These are phyloP conservation scores for Cantharis rufa DNA, from an alignment of 2,888 invertebrate species.

Conservation along the genomic window DNA sequence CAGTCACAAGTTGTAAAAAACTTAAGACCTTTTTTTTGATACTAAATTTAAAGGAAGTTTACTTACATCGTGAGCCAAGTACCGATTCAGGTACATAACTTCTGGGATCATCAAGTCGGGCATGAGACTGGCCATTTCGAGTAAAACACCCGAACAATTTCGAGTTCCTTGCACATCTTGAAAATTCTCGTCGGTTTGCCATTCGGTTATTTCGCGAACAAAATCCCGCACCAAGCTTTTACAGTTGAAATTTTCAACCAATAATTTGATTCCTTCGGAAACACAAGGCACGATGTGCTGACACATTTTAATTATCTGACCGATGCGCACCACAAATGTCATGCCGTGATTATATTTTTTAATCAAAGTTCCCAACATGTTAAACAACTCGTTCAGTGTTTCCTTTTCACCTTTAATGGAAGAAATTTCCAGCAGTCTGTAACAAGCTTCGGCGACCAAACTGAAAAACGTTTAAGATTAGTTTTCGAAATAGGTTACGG, in stretches of 20 bases:
- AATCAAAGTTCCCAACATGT: constrained; percentile 79
- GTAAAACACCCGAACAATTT: constrained; percentile 46
- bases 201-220: constrained; percentile 73
- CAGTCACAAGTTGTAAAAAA: too few species aligned
- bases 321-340: constrained; percentile 73
- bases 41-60: not conserved
- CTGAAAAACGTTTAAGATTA: constrained; percentile 55
- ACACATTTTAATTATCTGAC: constrained; percentile 73
- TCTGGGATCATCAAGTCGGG: constrained; percentile 52
- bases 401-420: constrained; percentile 65
- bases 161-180: constrained; percentile 54
- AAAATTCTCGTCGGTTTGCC: constrained; percentile 61
- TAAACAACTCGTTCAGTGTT: constrained; percentile 71
- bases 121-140: constrained; percentile 49
- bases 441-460: constrained; percentile 74
- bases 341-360: constrained; percentile 84
- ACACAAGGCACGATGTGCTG: constrained; percentile 73
- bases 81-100: constrained; percentile 48
- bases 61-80: constrained; percentile 49
- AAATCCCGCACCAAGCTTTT: constrained; percentile 74
- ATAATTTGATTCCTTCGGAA: constrained; percentile 70
- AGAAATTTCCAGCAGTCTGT: constrained; percentile 69
- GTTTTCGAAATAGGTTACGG: constrained; percentile 48
- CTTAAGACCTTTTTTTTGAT: too few species aligned
- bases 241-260: constrained; percentile 69